Conservation (phyloP, 2,113 vertebrate species). For the Morone chrysops region DNA sequence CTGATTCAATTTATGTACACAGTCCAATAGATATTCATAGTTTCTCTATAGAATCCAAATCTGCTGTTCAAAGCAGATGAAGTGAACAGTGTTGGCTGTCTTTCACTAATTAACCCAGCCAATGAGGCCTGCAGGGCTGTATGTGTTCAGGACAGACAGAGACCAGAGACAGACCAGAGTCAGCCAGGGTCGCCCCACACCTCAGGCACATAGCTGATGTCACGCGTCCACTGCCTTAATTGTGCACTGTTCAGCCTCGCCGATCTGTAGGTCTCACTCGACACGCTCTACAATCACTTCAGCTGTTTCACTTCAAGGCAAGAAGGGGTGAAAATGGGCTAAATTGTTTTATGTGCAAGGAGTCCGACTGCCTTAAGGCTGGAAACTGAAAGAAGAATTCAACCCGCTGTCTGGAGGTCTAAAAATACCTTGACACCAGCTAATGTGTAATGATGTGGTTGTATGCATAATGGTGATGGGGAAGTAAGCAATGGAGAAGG, state of each 20-base stretch:
- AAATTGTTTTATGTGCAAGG: constrained; percentile 39
- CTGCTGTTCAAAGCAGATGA: constrained; percentile 14
- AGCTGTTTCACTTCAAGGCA: constrained; percentile 58
- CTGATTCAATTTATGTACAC: neutral
- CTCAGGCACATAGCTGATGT: constrained; percentile 51
- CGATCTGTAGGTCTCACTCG: constrained; percentile 19
- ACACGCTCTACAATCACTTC: constrained; percentile 50
- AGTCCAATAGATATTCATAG: neutral
- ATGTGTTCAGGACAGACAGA: constrained; percentile 37
- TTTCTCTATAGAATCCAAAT: neutral
- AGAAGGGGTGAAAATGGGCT: constrained; percentile 38
- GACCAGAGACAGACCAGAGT: constrained; percentile 51
- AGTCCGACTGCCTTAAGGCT: constrained; percentile 47
- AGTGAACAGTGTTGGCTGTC: constrained; percentile 17
- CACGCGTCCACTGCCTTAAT: constrained; percentile 53
- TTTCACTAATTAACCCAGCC: constrained; percentile 31
- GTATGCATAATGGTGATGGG: constrained; percentile 18
- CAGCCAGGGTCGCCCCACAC: constrained; percentile 55
- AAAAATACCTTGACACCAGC: constrained; percentile 53
- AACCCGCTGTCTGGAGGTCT: constrained; percentile 31
- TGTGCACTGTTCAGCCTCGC: constrained; percentile 27
- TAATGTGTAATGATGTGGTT: constrained; percentile 52
- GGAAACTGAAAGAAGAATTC: constrained; percentile 55
- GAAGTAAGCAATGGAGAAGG: constrained; percentile 17
- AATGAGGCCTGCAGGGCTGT: constrained; percentile 30